These are phyloP conservation scores for Fragum sueziense DNA, from an alignment of 2,888 invertebrate genomes.

Conservation along the genomic window DNA sequence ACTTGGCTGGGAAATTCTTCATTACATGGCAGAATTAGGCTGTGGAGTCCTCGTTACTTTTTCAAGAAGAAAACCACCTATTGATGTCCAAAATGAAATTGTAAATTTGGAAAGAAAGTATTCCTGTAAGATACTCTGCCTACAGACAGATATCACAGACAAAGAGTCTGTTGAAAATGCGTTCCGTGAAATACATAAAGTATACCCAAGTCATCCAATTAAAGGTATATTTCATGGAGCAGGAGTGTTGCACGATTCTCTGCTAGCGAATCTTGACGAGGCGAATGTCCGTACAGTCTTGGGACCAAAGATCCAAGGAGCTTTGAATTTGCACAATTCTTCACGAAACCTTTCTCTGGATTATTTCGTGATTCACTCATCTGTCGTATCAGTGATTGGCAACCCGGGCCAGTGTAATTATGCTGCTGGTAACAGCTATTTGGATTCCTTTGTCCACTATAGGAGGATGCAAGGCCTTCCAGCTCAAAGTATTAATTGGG, in stretches of 20 bases:
- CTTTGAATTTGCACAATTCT: slow-evolving; percentile 64
- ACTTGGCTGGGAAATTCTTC: slow-evolving; percentile 65
- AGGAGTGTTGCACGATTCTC: slow-evolving; percentile 49
- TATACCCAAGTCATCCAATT: slow-evolving; percentile 27
- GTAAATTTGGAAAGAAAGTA: slow-evolving; percentile 25
- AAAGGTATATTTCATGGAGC: slow-evolving; percentile 65
- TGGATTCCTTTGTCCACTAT: slow-evolving; percentile 61
- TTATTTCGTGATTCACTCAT: slow-evolving; percentile 69
- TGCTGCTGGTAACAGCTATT: slow-evolving; percentile 65
- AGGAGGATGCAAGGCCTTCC: slow-evolving; percentile 46
- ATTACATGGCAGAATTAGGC: slow-evolving; percentile 59
- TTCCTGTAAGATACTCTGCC: slow-evolving; percentile 45
- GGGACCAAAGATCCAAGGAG: slow-evolving; percentile 60
- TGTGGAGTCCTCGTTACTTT: slow-evolving; percentile 60
- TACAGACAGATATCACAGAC: slow-evolving; percentile 62
- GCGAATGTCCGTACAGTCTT: slow-evolving; percentile 30
- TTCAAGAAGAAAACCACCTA: slow-evolving; percentile 46
- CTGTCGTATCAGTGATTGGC: slow-evolving; percentile 63
- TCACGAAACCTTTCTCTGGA: slow-evolving; percentile 53
- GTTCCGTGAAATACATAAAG: slow-evolving; percentile 37
- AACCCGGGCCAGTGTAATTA: slow-evolving; percentile 67
- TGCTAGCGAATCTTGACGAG: slow-evolving; percentile 43
- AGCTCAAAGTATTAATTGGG: slow-evolving; percentile 71
- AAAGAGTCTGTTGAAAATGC: slow-evolving; percentile 39
- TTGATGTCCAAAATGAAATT: slow-evolving; percentile 43